These are phyloP conservation scores for Mormyrus iriodes DNA, from an alignment of 2,113 vertebrate species.

Conservation along the genomic window DNA sequence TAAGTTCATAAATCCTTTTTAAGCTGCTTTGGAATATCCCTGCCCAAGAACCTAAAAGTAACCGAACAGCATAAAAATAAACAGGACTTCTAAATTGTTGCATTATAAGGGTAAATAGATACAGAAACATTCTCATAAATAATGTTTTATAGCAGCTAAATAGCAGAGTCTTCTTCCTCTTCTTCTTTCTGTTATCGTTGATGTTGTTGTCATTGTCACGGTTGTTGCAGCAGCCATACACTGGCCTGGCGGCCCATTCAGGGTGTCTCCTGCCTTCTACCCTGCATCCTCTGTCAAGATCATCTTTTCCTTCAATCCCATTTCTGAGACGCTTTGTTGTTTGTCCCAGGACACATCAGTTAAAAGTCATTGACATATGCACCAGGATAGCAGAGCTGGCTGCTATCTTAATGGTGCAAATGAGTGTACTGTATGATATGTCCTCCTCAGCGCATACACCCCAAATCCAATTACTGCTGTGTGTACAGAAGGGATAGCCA, in stretches of 20 bases:
- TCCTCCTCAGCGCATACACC: not conserved
- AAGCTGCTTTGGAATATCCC: not conserved
- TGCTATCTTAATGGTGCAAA: conserved; percentile 11
- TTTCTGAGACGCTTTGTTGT: not conserved
- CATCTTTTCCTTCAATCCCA: not conserved
- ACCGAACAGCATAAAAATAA: not conserved
- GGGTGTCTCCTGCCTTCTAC: not conserved
- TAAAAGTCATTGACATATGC: conserved; percentile 14
- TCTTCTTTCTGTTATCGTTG: not conserved
- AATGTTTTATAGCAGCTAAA: not conserved
- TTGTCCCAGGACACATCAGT: not conserved
- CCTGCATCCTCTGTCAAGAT: not conserved
- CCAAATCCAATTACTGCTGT: conserved; percentile 11
- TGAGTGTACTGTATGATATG: not conserved
- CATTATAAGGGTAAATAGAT: not conserved
- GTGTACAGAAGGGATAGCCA: not conserved
- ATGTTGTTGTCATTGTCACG: not conserved
- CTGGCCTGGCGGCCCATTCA: not conserved
- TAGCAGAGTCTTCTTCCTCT: not conserved
- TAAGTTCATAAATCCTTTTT: not conserved
- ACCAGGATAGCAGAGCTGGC: not conserved
- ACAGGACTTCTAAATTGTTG: not conserved
- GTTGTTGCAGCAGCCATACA: not conserved
- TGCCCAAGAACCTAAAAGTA: not conserved
- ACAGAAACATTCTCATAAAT: not conserved